Conservation (phyloP, 2,113 vertebrate species). For the Coreoperca whiteheadi region DNA sequence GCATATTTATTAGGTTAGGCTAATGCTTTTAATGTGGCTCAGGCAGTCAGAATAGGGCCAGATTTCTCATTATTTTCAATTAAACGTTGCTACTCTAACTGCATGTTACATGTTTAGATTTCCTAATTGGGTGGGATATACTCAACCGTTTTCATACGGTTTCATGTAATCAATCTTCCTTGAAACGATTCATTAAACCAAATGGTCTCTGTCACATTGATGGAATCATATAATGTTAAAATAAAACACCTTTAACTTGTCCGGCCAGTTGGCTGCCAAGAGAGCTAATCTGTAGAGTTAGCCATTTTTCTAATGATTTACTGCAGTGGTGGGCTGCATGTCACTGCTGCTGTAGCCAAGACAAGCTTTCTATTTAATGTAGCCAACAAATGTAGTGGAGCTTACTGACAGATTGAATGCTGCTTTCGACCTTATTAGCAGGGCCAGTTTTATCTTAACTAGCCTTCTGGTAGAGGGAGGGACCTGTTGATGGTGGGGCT, state of each 20-base stretch:
- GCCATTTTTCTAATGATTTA: conserved; percentile 70
- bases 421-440: conserved; percentile 58
- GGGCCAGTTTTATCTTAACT: conserved; percentile 45
- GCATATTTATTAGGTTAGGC: neutral
- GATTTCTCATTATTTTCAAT: conserved; percentile 6
- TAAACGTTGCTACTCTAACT: conserved; percentile 13
- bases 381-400: conserved; percentile 51
- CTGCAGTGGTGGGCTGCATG: conserved; percentile 36
- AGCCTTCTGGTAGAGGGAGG: conserved; percentile 13
- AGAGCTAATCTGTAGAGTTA: conserved; percentile 63
- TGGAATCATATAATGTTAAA: conserved; percentile 70
- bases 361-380: conserved; percentile 67
- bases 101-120: conserved; percentile 43
- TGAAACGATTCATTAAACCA: conserved; percentile 50
- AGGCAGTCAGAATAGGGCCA: neutral
- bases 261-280: conserved; percentile 46
- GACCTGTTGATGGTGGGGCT: conserved; percentile 43
- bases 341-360: conserved; percentile 52
- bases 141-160: conserved; percentile 40
- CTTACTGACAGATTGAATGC: conserved; percentile 59
- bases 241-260: conserved; percentile 71
- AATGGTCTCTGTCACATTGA: conserved; percentile 56
- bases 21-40: neutral
- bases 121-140: conserved; percentile 37
- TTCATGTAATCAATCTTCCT: conserved; percentile 46